Base-by-base conservation (phyloP, 1,140 invertebrate genomes). In the Aethina tumida region DNA sequence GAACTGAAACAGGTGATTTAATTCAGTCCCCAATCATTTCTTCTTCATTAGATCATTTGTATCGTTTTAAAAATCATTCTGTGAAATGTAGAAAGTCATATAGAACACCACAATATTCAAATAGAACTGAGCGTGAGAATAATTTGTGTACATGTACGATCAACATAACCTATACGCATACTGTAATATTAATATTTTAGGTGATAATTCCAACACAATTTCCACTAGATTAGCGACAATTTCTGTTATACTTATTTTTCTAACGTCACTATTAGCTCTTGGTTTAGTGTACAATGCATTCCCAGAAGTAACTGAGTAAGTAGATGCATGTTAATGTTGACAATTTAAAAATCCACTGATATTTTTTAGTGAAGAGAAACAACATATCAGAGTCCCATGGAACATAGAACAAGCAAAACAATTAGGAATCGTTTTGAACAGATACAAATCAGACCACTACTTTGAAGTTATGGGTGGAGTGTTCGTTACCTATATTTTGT, bases 341-440 rank as follows among this genome's bases (percentile, higher is more conserved):
- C 27, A 29, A 6, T 7, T 6, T n/a, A 35, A 36, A 32, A 49
- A 41, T 24, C 36, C 22, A 38, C 13, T 33, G 28, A 46, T 50
- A 18, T 34, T 45, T 83, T 82, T 55, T 65, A 97, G 94, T 38
- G 67, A 87, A 57, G 95, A 98, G 63, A 80, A 74, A 55, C 64
- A 83, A 52, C 75, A 91, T 66, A 77, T 99, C 40, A 95, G 92
- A 65, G 66, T 98, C 44, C 96, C 96, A 29, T 73, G 77, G 61
- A 80, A 94, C 62, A 85, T 99, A 48, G 90, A 97, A 62, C 93
- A 98, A 70, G 94, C 94, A 4, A 97, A 98, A 69, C 77, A 86
- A 56, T 66, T 99, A 31, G 96, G 94, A 43, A 74, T 77, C 62
- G 78, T 99, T 21, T 69, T 99, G 47, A 84, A 84, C 61, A 69